phyloP scores from a whole-genome alignment of 2,888 invertebrate genomes.

The Pachliopta kotzebuea region DNA sequence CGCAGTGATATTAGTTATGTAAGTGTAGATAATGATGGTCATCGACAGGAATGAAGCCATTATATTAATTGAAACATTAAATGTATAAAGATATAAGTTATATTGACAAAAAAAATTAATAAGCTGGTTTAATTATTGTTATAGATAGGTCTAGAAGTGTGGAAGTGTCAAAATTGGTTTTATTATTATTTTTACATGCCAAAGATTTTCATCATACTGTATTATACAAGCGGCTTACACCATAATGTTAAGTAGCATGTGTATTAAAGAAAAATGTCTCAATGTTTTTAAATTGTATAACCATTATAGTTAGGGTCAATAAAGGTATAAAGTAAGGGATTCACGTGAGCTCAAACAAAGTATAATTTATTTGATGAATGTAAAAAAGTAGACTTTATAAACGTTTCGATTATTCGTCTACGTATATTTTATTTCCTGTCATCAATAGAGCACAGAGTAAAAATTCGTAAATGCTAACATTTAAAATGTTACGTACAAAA shows the following conservation, averaged over 20 bases:
- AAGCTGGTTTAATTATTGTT: slow-evolving; percentile 13
- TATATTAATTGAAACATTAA: slow-evolving; percentile 21
- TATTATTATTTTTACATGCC: slow-evolving; percentile 58
- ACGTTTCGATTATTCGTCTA: no score
- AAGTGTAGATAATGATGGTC: slow-evolving; percentile 58
- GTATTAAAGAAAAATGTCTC: slow-evolving; percentile 24
- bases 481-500: not conserved
- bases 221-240: slow-evolving; percentile 11
- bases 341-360: not conserved
- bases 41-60: slow-evolving; percentile 41
- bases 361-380: not conserved
- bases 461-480: not conserved
- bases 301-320: slow-evolving; percentile 13
- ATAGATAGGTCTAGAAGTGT: slow-evolving; percentile 39
- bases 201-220: slow-evolving; percentile 35
- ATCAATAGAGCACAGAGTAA: not conserved
- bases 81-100: slow-evolving; percentile 33
- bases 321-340: not conserved
- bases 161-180: slow-evolving; percentile 36
- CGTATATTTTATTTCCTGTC: not conserved
- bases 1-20: slow-evolving; percentile 66
- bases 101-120: slow-evolving; percentile 31
- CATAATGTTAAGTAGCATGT: slow-evolving; percentile 32
- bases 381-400: not conserved
- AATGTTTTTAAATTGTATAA: slow-evolving; percentile 11